Percentiles rank a stretch among this genome's conserved stretches.
These are phyloP conservation scores for Lomographa bimaculata DNA, from an alignment of 2,888 invertebrate genomes.

Conservation along the genomic window DNA sequence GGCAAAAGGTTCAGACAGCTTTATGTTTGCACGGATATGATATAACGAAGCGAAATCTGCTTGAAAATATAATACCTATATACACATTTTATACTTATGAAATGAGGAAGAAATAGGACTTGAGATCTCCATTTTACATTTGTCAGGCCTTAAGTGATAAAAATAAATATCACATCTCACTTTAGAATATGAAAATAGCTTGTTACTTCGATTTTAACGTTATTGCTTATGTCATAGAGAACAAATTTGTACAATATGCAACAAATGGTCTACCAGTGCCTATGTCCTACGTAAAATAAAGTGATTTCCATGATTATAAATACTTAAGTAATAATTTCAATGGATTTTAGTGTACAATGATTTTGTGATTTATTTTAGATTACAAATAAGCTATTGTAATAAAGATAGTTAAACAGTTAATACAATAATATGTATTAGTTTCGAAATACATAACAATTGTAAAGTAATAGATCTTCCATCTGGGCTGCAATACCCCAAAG, in stretches of 20 bases:
- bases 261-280: slow-evolving; percentile 63
- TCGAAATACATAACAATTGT: too few relatives aligned
- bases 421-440: too few relatives aligned
- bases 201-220: slow-evolving; percentile 52
- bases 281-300: slow-evolving; percentile 71
- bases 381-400: slow-evolving; percentile 17
- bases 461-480: too few relatives aligned
- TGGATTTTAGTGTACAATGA: slow-evolving; percentile 34
- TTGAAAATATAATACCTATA: too few relatives aligned
- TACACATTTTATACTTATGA: too few relatives aligned
- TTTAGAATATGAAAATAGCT: slow-evolving; percentile 78
- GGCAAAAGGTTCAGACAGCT: too few relatives aligned
- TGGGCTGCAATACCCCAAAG: too few relatives aligned
- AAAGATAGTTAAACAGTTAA: neutral
- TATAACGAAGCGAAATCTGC: slow-evolving; percentile 8
- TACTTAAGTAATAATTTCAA: slow-evolving; percentile 47
- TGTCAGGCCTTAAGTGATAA: slow-evolving; percentile 54
- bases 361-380: slow-evolving; percentile 31
- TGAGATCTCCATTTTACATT: slow-evolving; percentile 42
- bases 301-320: slow-evolving; percentile 44
- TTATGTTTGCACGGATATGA: too few relatives aligned
- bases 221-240: slow-evolving; percentile 62
- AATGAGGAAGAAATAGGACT: too few relatives aligned
- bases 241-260: slow-evolving; percentile 69
- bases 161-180: slow-evolving; percentile 72